phyloP scores from a whole-genome alignment of 2,888 invertebrate species.

The Mesorhabditis spiculigera region DNA sequence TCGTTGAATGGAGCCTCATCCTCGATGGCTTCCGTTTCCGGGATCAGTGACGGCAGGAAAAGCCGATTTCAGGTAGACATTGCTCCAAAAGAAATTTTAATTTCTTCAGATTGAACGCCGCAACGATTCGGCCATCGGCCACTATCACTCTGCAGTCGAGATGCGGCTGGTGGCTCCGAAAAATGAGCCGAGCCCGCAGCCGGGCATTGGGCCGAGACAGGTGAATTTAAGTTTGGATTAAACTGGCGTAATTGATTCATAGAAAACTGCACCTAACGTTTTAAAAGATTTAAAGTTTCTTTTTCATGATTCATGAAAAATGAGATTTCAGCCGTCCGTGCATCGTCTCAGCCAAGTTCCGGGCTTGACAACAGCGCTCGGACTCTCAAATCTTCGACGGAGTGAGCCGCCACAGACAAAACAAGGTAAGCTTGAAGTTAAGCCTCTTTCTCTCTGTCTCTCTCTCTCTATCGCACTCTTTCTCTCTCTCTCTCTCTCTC shows the following conservation, averaged over 20 bases:
- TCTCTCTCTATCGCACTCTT: too few relatives aligned
- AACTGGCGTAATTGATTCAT: neutral
- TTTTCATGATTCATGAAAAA: too few relatives aligned
- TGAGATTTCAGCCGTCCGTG: neutral
- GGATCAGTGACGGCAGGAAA: neutral
- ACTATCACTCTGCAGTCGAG: neutral
- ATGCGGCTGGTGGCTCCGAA: neutral
- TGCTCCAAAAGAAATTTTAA: too few relatives aligned
- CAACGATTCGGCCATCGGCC: slow-evolving; percentile 2
- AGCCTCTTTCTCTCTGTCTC: too few relatives aligned
- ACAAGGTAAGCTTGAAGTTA: too few relatives aligned
- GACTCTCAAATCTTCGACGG: neutral
- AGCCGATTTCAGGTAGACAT: neutral
- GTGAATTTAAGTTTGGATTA: neutral
- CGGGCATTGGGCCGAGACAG: neutral
- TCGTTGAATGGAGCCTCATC: neutral
- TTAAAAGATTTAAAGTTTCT: too few relatives aligned
- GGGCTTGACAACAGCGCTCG: neutral
- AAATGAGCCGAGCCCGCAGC: neutral
- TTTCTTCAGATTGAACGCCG: neutral
- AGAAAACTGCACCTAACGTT: too few relatives aligned
- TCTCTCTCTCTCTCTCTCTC: too few relatives aligned
- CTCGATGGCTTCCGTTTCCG: slow-evolving; percentile 3
- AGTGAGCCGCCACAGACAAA: neutral
- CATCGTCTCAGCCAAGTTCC: neutral